Base-by-base conservation (phyloP, 2,888 invertebrate genomes). In the Xiphydria camelus region DNA sequence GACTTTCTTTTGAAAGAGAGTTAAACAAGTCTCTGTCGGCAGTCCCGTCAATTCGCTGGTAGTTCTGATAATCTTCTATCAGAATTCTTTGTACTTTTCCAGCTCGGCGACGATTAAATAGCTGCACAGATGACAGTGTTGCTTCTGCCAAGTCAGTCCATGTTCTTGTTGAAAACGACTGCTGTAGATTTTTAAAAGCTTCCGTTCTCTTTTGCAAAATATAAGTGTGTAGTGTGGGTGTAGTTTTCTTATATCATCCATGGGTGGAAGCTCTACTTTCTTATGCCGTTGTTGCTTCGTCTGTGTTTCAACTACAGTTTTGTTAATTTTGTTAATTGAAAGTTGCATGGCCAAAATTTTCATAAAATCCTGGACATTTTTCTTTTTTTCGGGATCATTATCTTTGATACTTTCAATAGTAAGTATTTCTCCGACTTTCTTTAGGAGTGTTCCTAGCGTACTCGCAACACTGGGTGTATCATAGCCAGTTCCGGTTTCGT, bases 401-500 rank as follows among this genome's bases (percentile, higher is more conserved):
- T 6, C 32, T 20, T 12, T 41, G 3, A 32, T 19, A 2, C 4
- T 10, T 31, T 52, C 48, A 4, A 19, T 45, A 7, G 47, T 49
- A 9, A 45, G 33, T 19, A 55, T 49, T n/a, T 35, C 22, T n/a
- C 55, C 45, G 6, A 58, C 37, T 34, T 55, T 43, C 32, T 55
- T 53, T 3, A 59, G 38, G 12, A 51, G 31, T 6, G 55, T 53
- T 5, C 54, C 55, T 7, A 57, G 40, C 12, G 20, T 47, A 23
- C 47, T 49, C 4, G 59, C 53, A 7, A 48, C 46, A 22, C 50
- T 42, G 5, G 59, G 59, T n/a, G 50, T 40, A 36, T 38, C 25
- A 43, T 45, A 57, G 2, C 23, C 19, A 2, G 45, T 44, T 7
- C 45, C 45, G 2, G 6, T 19, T 3, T 6, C 7, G 17, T 51